Conservation (phyloP, 2,797 vertebrate genomes). For the Heterohyrax brucei region DNA sequence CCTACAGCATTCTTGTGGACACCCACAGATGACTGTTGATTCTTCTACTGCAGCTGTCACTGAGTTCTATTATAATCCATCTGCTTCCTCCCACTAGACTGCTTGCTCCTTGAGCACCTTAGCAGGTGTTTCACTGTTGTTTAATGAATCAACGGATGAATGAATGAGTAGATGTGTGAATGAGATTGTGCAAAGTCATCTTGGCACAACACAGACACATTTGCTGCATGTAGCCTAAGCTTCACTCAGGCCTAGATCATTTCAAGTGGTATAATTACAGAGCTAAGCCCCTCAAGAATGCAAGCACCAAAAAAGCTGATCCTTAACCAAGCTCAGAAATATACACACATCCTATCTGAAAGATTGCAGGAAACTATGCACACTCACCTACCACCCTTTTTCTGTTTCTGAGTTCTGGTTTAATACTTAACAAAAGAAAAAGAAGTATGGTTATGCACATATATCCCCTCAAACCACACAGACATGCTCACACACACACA, state of each 20-base stretch:
- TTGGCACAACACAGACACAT: background rate
- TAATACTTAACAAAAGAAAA: conserved; percentile 61
- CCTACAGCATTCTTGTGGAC: background rate
- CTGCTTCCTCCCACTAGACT: background rate
- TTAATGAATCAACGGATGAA: conserved; percentile 11
- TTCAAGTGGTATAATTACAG: conserved; percentile 3
- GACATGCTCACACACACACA: background rate
- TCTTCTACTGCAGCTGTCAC: background rate
- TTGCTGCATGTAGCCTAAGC: background rate
- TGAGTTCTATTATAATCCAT: background rate
- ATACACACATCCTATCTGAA: background rate
- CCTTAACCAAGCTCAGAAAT: background rate
- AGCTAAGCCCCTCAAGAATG: background rate
- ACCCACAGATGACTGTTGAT: background rate
- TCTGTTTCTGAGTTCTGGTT: background rate
- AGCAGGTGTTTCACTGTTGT: background rate
- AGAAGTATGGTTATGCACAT: background rate
- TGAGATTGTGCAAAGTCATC: background rate
- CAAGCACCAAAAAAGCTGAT: background rate
- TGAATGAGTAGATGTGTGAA: background rate
- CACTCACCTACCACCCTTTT: background rate
- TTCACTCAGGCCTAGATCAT: background rate
- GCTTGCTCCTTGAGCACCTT: background rate
- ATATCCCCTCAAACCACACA: background rate
- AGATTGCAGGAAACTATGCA: background rate